A percentile compares a stretch with the other conserved stretches of the same genome.
phyloP scores from a whole-genome alignment of 2,888 invertebrate genomes.

The Heteromyza rotundicornis region DNA sequence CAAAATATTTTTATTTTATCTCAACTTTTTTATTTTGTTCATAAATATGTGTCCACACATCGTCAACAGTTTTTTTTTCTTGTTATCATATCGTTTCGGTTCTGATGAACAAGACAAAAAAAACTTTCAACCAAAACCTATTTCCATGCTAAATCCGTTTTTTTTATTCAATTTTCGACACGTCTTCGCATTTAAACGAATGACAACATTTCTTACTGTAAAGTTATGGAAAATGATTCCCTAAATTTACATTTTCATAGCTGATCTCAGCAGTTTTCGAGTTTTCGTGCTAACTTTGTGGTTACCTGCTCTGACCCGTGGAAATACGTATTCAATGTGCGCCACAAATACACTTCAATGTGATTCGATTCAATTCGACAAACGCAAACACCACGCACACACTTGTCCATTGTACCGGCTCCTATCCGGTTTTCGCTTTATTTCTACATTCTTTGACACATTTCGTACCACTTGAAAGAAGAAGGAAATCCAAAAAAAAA shows the following conservation, averaged over 20 bases:
- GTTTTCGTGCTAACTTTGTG: background rate
- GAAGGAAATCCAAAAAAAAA: background rate
- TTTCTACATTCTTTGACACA: slow-evolving; percentile 43
- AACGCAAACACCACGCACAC: slow-evolving; percentile 2
- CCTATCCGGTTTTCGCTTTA: slow-evolving; percentile 23
- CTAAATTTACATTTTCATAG: background rate
- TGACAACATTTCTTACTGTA: too few species aligned
- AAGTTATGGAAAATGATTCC: too few species aligned
- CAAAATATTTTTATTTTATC: background rate
- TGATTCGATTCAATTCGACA: slow-evolving; percentile 8
- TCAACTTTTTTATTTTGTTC: background rate
- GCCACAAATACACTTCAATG: slow-evolving; percentile 11
- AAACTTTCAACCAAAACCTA: background rate
- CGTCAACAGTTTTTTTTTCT: slow-evolving; percentile 1
- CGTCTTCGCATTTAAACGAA: background rate
- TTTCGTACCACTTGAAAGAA: slow-evolving; percentile 31
- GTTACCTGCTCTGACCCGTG: background rate
- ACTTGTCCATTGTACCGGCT: slow-evolving; percentile 19
- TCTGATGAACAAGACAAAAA: background rate
- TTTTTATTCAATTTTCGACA: background rate
- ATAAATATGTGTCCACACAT: background rate
- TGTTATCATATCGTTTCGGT: background rate
- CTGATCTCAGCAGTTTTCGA: background rate
- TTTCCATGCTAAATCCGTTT: background rate
- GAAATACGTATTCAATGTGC: too few species aligned